These are phyloP conservation scores for Salpingus planirostris DNA, from an alignment of 2,888 invertebrate genomes.

Conservation along the genomic window DNA sequence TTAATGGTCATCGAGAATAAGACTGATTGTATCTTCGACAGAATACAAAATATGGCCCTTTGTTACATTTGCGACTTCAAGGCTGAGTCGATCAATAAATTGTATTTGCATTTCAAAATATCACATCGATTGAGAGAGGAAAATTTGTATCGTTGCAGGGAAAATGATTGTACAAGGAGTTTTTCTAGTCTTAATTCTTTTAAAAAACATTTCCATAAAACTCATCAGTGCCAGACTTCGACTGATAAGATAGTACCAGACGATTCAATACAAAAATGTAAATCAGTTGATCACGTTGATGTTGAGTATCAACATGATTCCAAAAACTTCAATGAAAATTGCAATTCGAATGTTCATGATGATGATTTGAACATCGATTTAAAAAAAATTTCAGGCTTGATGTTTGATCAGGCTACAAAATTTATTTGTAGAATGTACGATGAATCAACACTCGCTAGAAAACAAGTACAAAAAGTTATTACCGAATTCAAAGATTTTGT, in stretches of 20 bases:
- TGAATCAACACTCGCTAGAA: background rate
- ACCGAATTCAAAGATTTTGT: background rate
- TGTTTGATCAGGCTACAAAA: background rate
- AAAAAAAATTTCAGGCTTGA: no score
- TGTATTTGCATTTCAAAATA: background rate
- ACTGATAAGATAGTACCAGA: no score
- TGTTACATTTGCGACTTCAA: background rate
- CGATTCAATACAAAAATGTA: no score
- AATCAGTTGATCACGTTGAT: no score
- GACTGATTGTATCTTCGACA: no score
- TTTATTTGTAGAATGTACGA: background rate
- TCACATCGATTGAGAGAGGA: background rate
- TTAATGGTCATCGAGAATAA: no score
- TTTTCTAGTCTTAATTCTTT: background rate
- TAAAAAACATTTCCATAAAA: background rate
- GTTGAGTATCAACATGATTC: no score
- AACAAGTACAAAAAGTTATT: background rate
- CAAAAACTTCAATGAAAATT: no score
- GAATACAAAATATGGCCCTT: background rate
- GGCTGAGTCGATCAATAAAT: background rate
- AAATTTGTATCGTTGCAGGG: background rate
- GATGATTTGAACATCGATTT: no score
- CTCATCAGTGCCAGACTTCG: no score
- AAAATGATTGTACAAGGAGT: background rate
- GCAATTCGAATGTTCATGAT: no score